phyloP scores from a whole-genome alignment of 35 echinoderm and acorn worm genomes.

The Acanthaster planci region DNA sequence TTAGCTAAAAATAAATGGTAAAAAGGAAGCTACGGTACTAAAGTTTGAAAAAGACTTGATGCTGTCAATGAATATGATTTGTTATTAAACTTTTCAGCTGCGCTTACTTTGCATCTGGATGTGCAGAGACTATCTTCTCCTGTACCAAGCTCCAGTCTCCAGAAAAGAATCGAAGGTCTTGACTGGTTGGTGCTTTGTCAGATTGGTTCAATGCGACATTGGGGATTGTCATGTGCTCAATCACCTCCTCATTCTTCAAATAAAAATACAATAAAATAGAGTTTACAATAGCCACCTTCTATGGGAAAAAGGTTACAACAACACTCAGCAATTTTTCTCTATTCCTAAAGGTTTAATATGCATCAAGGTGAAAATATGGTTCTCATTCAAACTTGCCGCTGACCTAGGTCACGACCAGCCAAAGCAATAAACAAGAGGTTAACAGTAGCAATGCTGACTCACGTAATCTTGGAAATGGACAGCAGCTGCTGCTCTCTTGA shows the following conservation, averaged over 20 bases:
- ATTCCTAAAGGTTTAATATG: too few species aligned
- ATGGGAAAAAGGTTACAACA: not conserved
- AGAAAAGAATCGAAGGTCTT: slow-evolving; percentile 34
- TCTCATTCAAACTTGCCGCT: too few species aligned
- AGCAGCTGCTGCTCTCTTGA: slow-evolving; percentile 53
- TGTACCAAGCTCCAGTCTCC: slow-evolving; percentile 75
- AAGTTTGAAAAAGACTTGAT: too few species aligned
- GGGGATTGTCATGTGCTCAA: slow-evolving; percentile 74
- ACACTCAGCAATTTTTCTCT: not conserved
- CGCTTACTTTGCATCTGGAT: not conserved
- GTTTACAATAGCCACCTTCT: too few species aligned
- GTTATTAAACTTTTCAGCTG: too few species aligned
- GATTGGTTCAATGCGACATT: slow-evolving; percentile 69
- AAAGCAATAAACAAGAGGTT: not conserved
- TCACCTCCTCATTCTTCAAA: slow-evolving; percentile 80
- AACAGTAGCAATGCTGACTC: slow-evolving; percentile 7
- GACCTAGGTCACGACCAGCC: not conserved
- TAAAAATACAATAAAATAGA: slow-evolving; percentile 15
- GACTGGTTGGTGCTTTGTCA: not conserved
- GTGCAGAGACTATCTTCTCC: not conserved
- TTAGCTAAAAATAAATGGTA: not conserved
- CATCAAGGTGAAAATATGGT: too few species aligned
- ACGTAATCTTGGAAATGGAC: slow-evolving; percentile 96
- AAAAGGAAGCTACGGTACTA: too few species aligned
- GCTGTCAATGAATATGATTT: too few species aligned